phyloP scores from a whole-genome alignment of 2,888 invertebrate species.

The Phymatocera aterrima region DNA sequence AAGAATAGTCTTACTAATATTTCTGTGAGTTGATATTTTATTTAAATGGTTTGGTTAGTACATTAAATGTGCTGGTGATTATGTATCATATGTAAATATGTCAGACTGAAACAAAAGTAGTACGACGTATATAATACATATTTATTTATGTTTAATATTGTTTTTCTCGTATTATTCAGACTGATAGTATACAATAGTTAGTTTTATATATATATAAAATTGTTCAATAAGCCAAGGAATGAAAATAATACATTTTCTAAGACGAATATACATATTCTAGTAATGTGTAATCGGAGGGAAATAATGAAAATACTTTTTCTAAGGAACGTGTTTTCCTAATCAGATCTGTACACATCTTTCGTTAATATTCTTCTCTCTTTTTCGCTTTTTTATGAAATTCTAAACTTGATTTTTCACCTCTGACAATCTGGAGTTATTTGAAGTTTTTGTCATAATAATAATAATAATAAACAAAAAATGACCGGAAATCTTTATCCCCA shows the following conservation, averaged over 20 bases:
- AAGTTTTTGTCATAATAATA: background rate
- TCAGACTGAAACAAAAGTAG: constrained; percentile 36
- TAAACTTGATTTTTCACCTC: background rate
- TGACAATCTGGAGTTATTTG: background rate
- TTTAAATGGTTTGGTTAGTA: constrained; percentile 40
- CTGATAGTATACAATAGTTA: too few relatives aligned
- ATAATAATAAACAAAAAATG: background rate
- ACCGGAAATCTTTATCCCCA: background rate
- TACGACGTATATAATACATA: constrained; percentile 39
- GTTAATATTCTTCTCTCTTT: constrained; percentile 20
- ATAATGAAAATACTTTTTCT: constrained; percentile 22
- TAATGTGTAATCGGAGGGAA: constrained; percentile 8
- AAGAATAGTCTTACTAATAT: constrained; percentile 6
- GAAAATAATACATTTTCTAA: background rate
- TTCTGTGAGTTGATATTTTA: constrained; percentile 36
- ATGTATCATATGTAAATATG: constrained; percentile 43
- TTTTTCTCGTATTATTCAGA: too few relatives aligned
- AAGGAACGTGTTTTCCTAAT: constrained; percentile 31
- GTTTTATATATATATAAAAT: too few relatives aligned
- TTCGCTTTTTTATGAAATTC: constrained; percentile 2
- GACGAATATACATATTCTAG: too few relatives aligned
- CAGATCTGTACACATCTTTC: constrained; percentile 30
- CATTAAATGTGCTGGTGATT: constrained; percentile 43
- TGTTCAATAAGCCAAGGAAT: constrained; percentile 12
- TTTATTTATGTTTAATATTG: too few relatives aligned